A percentile compares a stretch with the other conserved stretches of the same genome.
phyloP scores from a whole-genome alignment of 2,888 invertebrate species.

The Operophtera brumata region DNA sequence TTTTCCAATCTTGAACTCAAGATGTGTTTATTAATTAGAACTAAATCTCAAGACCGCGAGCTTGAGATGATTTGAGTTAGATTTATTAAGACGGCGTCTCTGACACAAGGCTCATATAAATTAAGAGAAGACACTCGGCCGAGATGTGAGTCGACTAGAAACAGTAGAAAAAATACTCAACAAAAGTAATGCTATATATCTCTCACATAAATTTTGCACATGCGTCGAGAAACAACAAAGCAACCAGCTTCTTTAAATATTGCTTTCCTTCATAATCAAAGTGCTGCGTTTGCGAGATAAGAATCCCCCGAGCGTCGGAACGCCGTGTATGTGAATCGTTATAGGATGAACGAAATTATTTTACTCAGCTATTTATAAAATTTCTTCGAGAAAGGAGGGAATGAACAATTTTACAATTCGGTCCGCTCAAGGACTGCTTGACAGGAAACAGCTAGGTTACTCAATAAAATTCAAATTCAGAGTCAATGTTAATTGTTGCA shows the following conservation, averaged over 20 bases:
- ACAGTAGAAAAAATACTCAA: conserved; percentile 17
- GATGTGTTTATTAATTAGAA: too few species aligned
- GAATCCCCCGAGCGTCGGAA: conserved; percentile 66
- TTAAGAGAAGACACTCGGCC: too few species aligned
- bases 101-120: too few species aligned
- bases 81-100: too few species aligned
- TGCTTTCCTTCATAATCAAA: conserved; percentile 76
- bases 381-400: conserved; percentile 52
- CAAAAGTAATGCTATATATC: conserved; percentile 40
- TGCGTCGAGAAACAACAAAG: conserved; percentile 66
- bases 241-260: conserved; percentile 73
- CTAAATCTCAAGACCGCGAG: too few species aligned
- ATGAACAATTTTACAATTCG: conserved; percentile 53
- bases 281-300: conserved; percentile 75
- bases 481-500: too few species aligned
- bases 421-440: conserved; percentile 29
- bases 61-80: too few species aligned
- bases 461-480: not conserved
- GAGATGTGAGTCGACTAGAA: not conserved
- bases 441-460: conserved; percentile 12
- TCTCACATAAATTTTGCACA: conserved; percentile 67
- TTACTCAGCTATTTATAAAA: conserved; percentile 73
- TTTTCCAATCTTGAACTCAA: too few species aligned
- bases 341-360: conserved; percentile 67
- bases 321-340: conserved; percentile 56